phyloP scores from a whole-genome alignment of 2,888 invertebrate species.

The Drosophila leonis region DNA sequence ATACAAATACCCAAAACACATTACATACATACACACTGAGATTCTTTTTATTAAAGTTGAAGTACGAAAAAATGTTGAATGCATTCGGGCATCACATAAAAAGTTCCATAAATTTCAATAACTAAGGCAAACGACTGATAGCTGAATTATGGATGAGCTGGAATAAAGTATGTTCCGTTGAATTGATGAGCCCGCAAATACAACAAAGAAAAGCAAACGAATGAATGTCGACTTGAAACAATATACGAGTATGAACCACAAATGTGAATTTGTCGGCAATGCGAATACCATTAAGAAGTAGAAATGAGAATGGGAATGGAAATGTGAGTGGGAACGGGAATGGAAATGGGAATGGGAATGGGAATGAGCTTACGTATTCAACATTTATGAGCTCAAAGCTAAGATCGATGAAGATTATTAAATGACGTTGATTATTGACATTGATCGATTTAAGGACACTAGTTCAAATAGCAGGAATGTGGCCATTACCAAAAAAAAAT shows the following conservation, averaged over 20 bases:
- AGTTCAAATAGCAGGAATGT: background rate
- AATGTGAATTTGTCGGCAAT: conserved; percentile 8
- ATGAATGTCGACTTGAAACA: conserved; percentile 26
- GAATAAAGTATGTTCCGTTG: conserved; percentile 15
- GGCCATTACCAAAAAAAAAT: background rate
- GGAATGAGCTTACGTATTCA: background rate
- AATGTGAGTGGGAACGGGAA: background rate
- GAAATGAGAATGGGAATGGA: background rate
- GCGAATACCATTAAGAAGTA: conserved; percentile 17
- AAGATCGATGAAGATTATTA: background rate
- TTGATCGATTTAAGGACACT: background rate
- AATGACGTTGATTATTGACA: background rate
- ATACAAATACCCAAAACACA: background rate
- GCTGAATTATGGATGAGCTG: conserved; percentile 33
- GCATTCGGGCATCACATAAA: conserved; percentile 17
- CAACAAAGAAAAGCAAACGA: conserved; percentile 18
- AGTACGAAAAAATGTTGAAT: conserved; percentile 1
- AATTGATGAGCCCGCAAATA: conserved; percentile 25
- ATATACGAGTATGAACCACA: conserved; percentile 9
- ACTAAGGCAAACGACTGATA: conserved; percentile 22
- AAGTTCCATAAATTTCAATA: conserved; percentile 30
- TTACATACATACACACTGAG: background rate
- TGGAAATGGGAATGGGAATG: background rate
- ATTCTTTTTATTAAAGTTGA: conserved; percentile 11
- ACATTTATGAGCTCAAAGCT: conserved; percentile 1